Evolutionary conservation across 2,888 invertebrate genomes (phyloP), one percentile per base, ranked within the genome.

Genomic region (Xestobium rufovillosum): DNA sequence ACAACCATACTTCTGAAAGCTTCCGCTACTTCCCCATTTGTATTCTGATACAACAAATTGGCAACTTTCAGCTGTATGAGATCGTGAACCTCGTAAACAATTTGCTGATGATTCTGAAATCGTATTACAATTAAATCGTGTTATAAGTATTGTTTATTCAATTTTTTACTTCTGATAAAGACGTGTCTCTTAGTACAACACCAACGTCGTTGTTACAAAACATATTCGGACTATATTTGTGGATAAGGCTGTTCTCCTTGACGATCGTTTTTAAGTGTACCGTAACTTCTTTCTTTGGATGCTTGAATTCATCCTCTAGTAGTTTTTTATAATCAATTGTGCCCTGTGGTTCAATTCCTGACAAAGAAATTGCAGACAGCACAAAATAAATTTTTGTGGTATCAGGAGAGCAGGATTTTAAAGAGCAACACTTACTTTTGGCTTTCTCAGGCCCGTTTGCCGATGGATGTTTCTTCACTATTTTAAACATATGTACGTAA

Each of bases 401-500:
- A 16, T 37, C 15, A n/a, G 31, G 29, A n/a, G n/a, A n/a, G n/a
- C n/a, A n/a, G n/a, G n/a, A n/a, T n/a, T n/a, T n/a, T n/a, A n/a
- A n/a, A 6, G 9, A 14, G 3, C 15, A 9, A n/a, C 14, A 12
- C 23, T 19, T 33, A 23, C 25, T n/a, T 19, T 19, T n/a, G 14
- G 40, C 43, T 31, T 41, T 41, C 27, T 29, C 34, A 28, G 38
- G 32, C 2, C 41, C 41, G 8, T 33, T 13, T 17, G 17, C 12
- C 16, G 26, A 34, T 14, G 34, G 14, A 4, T 25, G 14, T 32
- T 35, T 44, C 23, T 45, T 47, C 26, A 46, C 53, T 30, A 77
- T 66, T 54, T 72, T 71, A 49, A 80, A 78, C n/a, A 80, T 70
- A 46, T 78, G 75, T 36, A 80, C 71, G 50, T 71, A 72, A 17